Conservation (phyloP, 2,888 invertebrate genomes). For the Erynnis tages region DNA sequence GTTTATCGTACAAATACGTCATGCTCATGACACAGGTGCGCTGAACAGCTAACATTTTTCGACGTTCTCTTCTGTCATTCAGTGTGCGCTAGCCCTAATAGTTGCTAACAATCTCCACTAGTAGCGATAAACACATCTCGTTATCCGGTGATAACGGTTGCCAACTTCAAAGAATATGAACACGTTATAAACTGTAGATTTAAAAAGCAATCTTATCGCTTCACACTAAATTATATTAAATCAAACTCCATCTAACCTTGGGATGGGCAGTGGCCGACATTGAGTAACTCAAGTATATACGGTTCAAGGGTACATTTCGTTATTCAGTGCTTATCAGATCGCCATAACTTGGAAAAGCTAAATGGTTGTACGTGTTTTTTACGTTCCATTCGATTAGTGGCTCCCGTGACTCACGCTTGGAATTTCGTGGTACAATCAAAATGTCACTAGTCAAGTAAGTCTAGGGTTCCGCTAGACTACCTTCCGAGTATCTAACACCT, state of each 20-base stretch:
- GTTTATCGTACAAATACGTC: too few species aligned
- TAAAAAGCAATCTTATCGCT: too few species aligned
- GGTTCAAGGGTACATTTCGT: constrained; percentile 66
- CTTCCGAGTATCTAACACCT: background rate
- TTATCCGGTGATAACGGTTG: too few species aligned
- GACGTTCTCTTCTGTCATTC: too few species aligned
- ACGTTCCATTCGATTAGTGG: constrained; percentile 21
- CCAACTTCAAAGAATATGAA: too few species aligned
- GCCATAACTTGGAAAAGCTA: constrained; percentile 35
- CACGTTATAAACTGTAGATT: too few species aligned
- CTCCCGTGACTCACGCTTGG: constrained; percentile 17
- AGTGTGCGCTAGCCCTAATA: too few species aligned
- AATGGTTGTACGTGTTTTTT: constrained; percentile 27
- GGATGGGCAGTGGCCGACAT: constrained; percentile 37
- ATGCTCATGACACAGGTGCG: too few species aligned
- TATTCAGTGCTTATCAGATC: constrained; percentile 73
- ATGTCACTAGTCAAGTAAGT: constrained; percentile 16
- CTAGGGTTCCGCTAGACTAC: too few species aligned
- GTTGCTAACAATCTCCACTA: too few species aligned
- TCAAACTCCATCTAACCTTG: constrained; percentile 33
- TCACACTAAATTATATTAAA: constrained; percentile 13
- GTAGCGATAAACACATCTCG: too few species aligned
- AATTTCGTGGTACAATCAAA: constrained; percentile 12
- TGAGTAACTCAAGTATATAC: constrained; percentile 41
- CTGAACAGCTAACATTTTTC: too few species aligned